Base-by-base conservation (phyloP, 2,113 vertebrate genomes). In the Mormoops blainvillei region DNA sequence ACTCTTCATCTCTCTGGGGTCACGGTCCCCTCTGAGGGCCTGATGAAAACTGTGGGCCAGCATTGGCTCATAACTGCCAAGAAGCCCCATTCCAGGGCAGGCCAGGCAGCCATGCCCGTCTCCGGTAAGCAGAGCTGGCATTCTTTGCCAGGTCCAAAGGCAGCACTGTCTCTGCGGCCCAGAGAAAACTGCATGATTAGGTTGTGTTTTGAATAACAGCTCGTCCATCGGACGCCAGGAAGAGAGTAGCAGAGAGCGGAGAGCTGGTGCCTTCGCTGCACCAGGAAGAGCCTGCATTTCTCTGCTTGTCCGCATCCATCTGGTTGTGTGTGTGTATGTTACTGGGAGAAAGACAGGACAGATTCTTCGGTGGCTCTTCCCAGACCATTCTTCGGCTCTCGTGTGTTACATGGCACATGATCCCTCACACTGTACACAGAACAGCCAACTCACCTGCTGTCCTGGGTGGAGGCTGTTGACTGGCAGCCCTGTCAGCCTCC, bases 261-360 rank as follows among this genome's bases (percentile, higher is more conserved):
- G 4, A 14, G 41, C 4, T 28, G 13, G 5, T 38, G 4, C 9
- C n/a, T 41, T 61, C 18, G 18, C 28, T 36, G 3, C 26, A 15
- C 2, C 4, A 2, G 54, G n/a, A 31, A 50, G 43, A 89, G 48
- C 36, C 31, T 38, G 0, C 28, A 2, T 33, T 26, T 41, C n/a
- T 0, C 67, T 0, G 15, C 19, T n/a, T 4, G 10, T 20, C 26
- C 8, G 0, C 0, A 14, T 45, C 12, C 28, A 1, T 28, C 5
- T 14, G 26, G 15, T 31, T 52, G 56, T 58, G 13, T 24, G 8
- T 68, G 5, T 3, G 13, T 45, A 22, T 70, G 36, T 63, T 71
- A 10, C 1, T 13, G 19, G 14, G 20, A 1, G 13, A 3, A 14
- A 36, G 56, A 61, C 19, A 0, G 38, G 68, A 12, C 6, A 50